Percentiles rank a stretch among this genome's conserved stretches.
Conservation (phyloP, 2,113 vertebrate genomes). For the Romanogobio albipinnatus region DNA sequence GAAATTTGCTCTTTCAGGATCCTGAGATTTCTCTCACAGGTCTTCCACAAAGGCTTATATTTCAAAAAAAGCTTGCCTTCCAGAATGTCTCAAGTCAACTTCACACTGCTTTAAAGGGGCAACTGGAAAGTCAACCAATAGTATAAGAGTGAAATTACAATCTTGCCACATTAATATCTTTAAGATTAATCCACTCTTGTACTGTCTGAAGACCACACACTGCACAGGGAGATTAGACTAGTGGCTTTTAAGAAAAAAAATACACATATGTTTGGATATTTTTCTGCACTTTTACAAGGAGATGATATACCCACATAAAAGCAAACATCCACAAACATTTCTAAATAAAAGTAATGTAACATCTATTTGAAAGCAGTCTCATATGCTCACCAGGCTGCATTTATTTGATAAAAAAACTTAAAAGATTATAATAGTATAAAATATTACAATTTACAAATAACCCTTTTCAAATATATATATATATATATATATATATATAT, state of each 20-base stretch:
- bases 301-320: too few relatives aligned
- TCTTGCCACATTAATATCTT: conserved; percentile 31
- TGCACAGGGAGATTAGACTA: background rate
- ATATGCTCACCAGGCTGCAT: background rate
- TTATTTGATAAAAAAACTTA: background rate
- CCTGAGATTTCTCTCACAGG: conserved; percentile 62
- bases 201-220: background rate
- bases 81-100: conserved; percentile 55
- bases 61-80: conserved; percentile 64
- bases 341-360: too few relatives aligned
- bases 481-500: too few relatives aligned
- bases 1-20: conserved; percentile 66
- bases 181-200: conserved; percentile 8
- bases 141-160: conserved; percentile 49
- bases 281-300: background rate
- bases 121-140: conserved; percentile 52
- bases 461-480: too few relatives aligned
- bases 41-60: conserved; percentile 45
- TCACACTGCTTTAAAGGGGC: conserved; percentile 60
- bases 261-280: background rate
- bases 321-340: background rate
- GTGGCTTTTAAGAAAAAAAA: background rate
- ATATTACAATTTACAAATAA: too few relatives aligned
- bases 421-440: too few relatives aligned
- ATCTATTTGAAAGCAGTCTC: background rate